These are phyloP conservation scores for Dermochelys coriacea DNA, from an alignment of 2,797 vertebrate genomes.

Conservation along the genomic window DNA sequence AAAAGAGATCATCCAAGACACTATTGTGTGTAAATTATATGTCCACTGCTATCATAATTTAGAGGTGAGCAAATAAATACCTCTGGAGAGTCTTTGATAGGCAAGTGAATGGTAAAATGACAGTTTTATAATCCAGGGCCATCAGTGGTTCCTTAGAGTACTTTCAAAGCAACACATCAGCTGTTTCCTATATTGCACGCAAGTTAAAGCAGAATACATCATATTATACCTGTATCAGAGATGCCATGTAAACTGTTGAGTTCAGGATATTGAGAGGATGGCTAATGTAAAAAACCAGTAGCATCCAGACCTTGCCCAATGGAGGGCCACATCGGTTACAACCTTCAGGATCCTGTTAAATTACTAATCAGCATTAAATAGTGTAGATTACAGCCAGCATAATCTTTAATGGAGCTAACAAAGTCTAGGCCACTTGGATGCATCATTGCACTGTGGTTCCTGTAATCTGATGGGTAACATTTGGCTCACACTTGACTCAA, in stretches of 20 bases:
- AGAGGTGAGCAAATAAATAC: background rate
- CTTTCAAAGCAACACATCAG: background rate
- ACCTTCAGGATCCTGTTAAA: background rate
- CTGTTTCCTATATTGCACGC: background rate
- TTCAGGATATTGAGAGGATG: background rate
- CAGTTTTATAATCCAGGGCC: rapidly evolving
- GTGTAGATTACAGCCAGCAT: rapidly evolving
- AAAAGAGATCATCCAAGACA: background rate
- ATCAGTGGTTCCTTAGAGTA: background rate
- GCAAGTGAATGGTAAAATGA: background rate
- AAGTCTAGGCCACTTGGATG: background rate
- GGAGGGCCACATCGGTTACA: background rate
- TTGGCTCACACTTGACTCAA: background rate
- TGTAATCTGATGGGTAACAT: background rate
- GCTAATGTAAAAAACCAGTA: background rate
- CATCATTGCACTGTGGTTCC: background rate
- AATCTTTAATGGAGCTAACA: background rate
- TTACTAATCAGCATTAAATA: background rate
- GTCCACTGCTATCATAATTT: background rate
- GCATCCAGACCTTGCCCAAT: background rate
- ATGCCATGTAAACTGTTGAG: background rate
- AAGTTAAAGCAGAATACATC: background rate
- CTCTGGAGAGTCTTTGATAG: background rate
- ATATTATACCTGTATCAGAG: background rate
- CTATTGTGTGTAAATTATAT: background rate